Evolutionary conservation across 2,888 invertebrate species (phyloP), one percentile per base, ranked within the genome.

Genomic region (Spisula solida): DNA sequence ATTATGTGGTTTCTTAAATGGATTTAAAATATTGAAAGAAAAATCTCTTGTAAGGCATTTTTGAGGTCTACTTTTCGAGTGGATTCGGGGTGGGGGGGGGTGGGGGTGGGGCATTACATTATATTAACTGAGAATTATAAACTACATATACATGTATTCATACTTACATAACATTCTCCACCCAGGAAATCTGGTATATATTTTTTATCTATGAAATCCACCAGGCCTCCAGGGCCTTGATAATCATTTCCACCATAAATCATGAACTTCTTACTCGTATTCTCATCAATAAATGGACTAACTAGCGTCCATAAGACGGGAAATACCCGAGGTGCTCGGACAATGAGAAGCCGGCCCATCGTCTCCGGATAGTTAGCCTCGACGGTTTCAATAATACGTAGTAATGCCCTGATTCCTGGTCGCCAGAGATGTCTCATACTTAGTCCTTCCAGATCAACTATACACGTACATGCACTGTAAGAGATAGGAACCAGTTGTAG

Each of bases 371-470:
- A 99, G 97, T 99, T 99, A 79, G 98, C 98, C 97, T 99, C 98
- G 47, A 99, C 98, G 82, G 98, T 98, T 97, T 98, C 98, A 94
- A 98, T 98, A 92, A 98, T 97, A 90, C 97, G 97, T 51, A 97
- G 95, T 79, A 97, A 96, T 66, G 97, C 97, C 93, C 97, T 98
- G 92, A 99, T 98, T 41, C 99, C 99, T 0, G 99, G 99, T 93
- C 99, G 97, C 99, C 99, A 99, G 90, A 99, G 97, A 97, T 99
- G 99, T 4, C 99, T 97, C 99, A 99, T 99, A 96, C 98, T 99
- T 85, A 99, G 97, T 0, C 99, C 99, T 96, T 99, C 99, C 94
- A 99, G 97, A 97, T 99, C 99, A 51, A 99, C 98, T 87, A 99
- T 97, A 93, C 99, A 97, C 90, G 98, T 98, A 98, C 99, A 99